A percentile compares a stretch with the other conserved stretches of the same genome.
phyloP scores from a whole-genome alignment of 2,888 invertebrate genomes.

The Patella depressa region DNA sequence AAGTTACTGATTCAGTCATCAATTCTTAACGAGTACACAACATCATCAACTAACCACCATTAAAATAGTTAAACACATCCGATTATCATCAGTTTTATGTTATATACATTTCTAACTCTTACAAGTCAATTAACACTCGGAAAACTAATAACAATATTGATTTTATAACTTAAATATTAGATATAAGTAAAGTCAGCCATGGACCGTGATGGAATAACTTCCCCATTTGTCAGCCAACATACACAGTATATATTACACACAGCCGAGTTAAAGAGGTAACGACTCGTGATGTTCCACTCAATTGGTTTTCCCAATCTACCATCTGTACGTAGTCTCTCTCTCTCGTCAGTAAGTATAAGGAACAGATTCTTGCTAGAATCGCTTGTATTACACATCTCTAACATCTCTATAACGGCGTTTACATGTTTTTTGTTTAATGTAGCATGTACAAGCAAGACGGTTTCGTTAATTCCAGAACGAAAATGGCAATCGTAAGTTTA shows the following conservation, averaged over 20 bases:
- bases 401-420: slow-evolving; percentile 1
- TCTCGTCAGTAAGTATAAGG: too few relatives aligned
- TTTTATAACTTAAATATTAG: background rate
- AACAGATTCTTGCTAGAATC: background rate
- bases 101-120: background rate
- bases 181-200: background rate
- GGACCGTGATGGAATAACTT: background rate
- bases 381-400: background rate
- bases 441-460: slow-evolving; percentile 4
- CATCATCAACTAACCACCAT: too few relatives aligned
- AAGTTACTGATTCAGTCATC: too few relatives aligned
- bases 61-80: too few relatives aligned
- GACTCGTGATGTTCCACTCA: background rate
- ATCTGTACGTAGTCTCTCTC: background rate
- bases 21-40: too few relatives aligned
- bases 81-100: background rate
- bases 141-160: slow-evolving; percentile 7
- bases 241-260: background rate
- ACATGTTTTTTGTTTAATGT: slow-evolving; percentile 12
- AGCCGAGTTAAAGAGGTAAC: background rate
- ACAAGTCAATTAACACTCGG: slow-evolving; percentile 3
- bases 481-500: background rate
- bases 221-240: background rate
- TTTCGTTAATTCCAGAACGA: slow-evolving; percentile 3
- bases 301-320: background rate